Base-by-base conservation (phyloP, 2,888 invertebrate species). In the Lithophane ornitopus region DNA sequence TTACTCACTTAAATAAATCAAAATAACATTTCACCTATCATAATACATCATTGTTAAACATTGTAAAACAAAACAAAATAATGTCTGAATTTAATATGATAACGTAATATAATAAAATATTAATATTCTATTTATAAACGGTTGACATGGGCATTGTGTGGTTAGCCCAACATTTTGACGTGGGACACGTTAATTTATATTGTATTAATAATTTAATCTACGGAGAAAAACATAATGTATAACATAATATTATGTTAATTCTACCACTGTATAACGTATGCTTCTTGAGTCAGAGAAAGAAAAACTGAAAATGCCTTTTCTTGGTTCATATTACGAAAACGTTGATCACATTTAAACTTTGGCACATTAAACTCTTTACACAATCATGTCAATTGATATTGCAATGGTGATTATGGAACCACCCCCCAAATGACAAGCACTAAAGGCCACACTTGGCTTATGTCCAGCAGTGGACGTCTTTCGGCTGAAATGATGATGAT, bases 91-190 rank as follows among this genome's bases (percentile, higher is more conserved):
- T 59, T 46, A 26, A 67, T 79, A 26, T 46, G 11, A 41, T 41
- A 80, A 62, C 8, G 46, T 59, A 28, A 65, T 54, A 19, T 65
- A 65, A 56, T 65, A 65, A 67, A 59, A 73, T 85, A 73, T 66
- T 26, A 78, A 80, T 66, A 66, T 74, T 70, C n/a, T 49, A n/a
- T 70, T 73, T 69, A 66, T 46, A 73, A 85, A 59, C 66, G 73
- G 74, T 49, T 85, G 82, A 85, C 74, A 66, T 58, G 67, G 77
- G 71, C 74, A 41, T 65, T 81, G 74, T 71, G 61, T 77, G 70
- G 74, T 69, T 75, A 66, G 54, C n/a, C 49, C 28, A 68, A 61
- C 46, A 61, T n/a, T 77, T 77, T 85, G 82, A 85, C 63, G 28
- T 26, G 65, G 87, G 85, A 63, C 58, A 41, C 69, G n/a, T 59